Evolutionary conservation across 1,140 invertebrate genomes (phyloP), one percentile per base, ranked within the genome.

Genomic region (Meloidogyne chitwoodi): DNA sequence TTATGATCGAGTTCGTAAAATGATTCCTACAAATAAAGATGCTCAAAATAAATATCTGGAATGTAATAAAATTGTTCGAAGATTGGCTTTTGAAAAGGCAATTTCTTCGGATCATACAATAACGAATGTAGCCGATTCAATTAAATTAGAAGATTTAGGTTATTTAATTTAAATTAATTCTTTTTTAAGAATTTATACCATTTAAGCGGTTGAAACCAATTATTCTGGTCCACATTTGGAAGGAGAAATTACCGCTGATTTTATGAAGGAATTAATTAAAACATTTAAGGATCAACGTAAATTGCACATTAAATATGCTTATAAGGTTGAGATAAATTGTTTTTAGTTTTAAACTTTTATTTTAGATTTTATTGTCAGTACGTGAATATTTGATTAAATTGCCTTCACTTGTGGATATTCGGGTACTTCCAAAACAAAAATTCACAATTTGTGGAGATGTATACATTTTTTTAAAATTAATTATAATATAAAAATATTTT

Each of bases 361-460:
- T 78, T 56, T 16, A 95, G 93, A 98, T 98, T 83, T 89, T 99
- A 73, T 89, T 97, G 77, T 93, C 97, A 85, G 91, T 96, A 14
- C 94, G 95, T 87, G 88, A 91, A 29, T 92, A 92, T 83, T 93
- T 98, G 83, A 91, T 92, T 89, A 90, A 90, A 72, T 92, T 93
- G 85, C 93, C 94, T 41, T 93, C 93, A 62, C 89, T 99, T 78
- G 91, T 99, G 0, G 93, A 99, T 86, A 92, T 99, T 65, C 90
- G 90, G 77, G 93, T 99, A 80, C 91, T 92, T 10, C 92, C 93
- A 69, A 89, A 89, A 84, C 79, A 81, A 34, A 98, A 98, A 90
- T 99, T 99, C 88, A 99, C 96, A 38, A 92, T 99, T 69, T 99
- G 96, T 89, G 97, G 97, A n/a, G 97, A 99, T 62, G 76, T 77